Conservation (phyloP, 2,888 invertebrate genomes). For the Chrysotoxum bicinctum region DNA sequence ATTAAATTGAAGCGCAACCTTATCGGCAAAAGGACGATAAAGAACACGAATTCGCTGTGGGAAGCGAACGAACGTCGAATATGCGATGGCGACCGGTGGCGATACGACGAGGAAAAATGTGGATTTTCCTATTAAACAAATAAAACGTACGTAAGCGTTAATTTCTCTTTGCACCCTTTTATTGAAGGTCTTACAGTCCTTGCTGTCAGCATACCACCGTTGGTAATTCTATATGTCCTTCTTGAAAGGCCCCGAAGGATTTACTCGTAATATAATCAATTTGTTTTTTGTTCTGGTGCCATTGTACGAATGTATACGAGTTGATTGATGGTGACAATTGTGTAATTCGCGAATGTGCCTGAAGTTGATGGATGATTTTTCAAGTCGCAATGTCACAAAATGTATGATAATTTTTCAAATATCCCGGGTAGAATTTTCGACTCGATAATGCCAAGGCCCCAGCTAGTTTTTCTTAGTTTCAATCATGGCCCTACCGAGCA, state of each 20-base stretch:
- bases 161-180: background rate
- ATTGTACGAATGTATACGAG: constrained; percentile 21
- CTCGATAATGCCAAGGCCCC: no score
- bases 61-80: background rate
- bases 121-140: background rate
- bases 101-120: constrained; percentile 14
- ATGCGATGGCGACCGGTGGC: background rate
- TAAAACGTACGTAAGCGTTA: background rate
- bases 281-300: constrained; percentile 50
- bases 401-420: constrained; percentile 24
- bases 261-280: constrained; percentile 57
- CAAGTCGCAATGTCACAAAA: constrained; percentile 46
- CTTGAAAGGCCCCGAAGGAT: constrained; percentile 25
- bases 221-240: background rate
- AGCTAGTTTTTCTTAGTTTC: no score
- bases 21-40: background rate
- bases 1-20: constrained; percentile 44
- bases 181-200: constrained; percentile 8
- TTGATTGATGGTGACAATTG: constrained; percentile 68
- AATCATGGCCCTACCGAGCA: no score
- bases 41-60: background rate
- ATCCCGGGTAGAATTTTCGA: no score
- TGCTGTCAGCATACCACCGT: no score
- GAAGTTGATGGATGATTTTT: constrained; percentile 55
- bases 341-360: constrained; percentile 50